Evolutionary conservation across 1,140 invertebrate genomes (phyloP).

Genomic region (Ips nitidus): DNA sequence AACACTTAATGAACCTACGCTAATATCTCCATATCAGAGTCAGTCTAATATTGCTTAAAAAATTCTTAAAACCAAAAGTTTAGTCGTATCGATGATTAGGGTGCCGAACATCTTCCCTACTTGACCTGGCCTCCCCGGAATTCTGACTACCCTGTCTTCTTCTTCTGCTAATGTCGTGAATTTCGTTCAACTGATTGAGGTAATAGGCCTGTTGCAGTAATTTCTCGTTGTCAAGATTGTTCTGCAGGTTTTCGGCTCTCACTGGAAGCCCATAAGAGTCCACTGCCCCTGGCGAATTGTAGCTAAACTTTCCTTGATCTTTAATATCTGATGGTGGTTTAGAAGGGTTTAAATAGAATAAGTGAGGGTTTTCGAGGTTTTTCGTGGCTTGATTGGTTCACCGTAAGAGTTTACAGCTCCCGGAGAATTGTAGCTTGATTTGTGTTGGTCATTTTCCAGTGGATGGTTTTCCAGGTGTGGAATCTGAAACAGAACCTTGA

Average conservation of each 20-base stretch:
- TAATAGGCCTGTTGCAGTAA: conserved; percentile 11
- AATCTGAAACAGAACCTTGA: conserved; percentile 12
- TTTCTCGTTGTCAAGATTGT: background rate
- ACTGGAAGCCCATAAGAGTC: conserved; percentile 6
- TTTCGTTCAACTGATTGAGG: conserved; percentile 18
- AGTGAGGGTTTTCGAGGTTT: background rate
- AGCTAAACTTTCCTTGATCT: background rate
- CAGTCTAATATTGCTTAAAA: too few species aligned
- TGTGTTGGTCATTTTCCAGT: conserved; percentile 26
- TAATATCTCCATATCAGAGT: too few species aligned
- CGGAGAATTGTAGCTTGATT: conserved; percentile 29
- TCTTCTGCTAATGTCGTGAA: conserved; percentile 13
- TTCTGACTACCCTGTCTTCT: conserved; percentile 6
- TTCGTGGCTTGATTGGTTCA: conserved; percentile 4
- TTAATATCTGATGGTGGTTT: background rate
- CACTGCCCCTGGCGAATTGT: conserved; percentile 7
- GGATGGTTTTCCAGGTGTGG: conserved; percentile 29
- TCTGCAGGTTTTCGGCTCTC: background rate
- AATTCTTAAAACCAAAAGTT: background rate
- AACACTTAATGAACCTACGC: too few species aligned
- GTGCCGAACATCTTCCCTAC: background rate
- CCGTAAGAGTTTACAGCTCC: conserved; percentile 31
- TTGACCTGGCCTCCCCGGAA: background rate
- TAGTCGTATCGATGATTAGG: conserved; percentile 6
- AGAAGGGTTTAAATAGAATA: background rate